A percentile compares a stretch with the other conserved stretches of the same genome.
Evolutionary conservation across 2,113 vertebrate species (phyloP).

Genomic region (Zosterops hypoxanthus): DNA sequence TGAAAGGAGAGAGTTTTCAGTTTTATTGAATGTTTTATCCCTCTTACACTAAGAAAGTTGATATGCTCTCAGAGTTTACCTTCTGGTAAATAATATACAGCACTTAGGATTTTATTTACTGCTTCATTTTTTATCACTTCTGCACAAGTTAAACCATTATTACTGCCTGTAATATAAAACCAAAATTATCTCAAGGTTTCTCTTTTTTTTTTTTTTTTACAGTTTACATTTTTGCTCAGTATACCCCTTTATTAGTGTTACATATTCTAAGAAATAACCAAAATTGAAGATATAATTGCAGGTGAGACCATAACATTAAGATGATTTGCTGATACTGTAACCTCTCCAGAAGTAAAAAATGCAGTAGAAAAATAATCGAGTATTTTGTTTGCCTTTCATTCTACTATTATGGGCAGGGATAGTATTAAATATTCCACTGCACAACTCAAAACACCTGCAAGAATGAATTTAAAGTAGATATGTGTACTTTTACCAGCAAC

Average conservation of each 20-base stretch:
- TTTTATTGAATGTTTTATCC: constrained; percentile 26
- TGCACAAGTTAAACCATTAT: neutral
- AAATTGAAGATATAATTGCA: constrained; percentile 25
- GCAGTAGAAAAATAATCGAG: neutral
- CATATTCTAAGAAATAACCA: neutral
- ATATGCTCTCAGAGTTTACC: neutral
- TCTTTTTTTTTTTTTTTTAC: neutral
- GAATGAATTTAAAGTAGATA: constrained; percentile 2
- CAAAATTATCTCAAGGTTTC: neutral
- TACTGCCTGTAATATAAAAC: neutral
- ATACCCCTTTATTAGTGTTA: neutral
- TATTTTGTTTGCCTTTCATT: constrained; percentile 10
- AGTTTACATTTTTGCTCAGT: neutral
- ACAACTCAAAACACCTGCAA: neutral
- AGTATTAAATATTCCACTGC: neutral
- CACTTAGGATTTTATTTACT: neutral
- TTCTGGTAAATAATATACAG: neutral
- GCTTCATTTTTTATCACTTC: neutral
- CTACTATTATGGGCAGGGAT: neutral
- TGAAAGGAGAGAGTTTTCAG: neutral
- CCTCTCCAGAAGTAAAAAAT: neutral
- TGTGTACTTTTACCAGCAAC: neutral
- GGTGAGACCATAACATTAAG: neutral
- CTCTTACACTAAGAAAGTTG: neutral
- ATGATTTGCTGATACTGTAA: neutral